phyloP scores from a whole-genome alignment of 2,797 vertebrate species.

The Clarias laeviceps region DNA sequence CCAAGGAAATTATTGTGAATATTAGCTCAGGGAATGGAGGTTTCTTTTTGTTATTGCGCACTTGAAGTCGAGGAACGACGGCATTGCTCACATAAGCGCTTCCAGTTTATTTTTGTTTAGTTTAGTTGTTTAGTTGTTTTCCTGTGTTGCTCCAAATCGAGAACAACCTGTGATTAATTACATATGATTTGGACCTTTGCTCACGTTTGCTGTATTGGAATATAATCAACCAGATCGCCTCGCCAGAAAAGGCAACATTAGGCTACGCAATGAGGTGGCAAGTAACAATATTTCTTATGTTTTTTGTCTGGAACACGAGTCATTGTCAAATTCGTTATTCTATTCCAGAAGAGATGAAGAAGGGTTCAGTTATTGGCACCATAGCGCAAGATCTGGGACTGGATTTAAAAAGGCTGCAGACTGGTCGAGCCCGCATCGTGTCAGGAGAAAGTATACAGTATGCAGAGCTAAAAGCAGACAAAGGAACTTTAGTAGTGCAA shows the following conservation, averaged over 20 bases:
- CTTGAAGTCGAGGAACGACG: background rate
- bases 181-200: background rate
- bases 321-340: slow-evolving; percentile 50
- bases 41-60: background rate
- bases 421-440: slow-evolving; percentile 49
- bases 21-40: background rate
- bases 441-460: slow-evolving; percentile 42
- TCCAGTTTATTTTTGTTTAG: background rate
- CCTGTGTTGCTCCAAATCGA: background rate
- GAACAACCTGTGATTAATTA: background rate
- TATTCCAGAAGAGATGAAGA: background rate
- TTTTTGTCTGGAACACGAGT: background rate
- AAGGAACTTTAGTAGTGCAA: slow-evolving; percentile 52
- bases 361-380: background rate
- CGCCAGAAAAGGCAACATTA: background rate
- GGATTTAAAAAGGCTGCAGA: slow-evolving; percentile 38
- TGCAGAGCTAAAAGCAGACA: slow-evolving; percentile 50
- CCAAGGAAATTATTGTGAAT: background rate
- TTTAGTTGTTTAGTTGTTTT: background rate
- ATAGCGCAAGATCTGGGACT: slow-evolving; percentile 4
- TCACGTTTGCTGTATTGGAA: background rate
- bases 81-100: background rate
- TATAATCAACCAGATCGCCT: background rate
- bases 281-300: background rate
- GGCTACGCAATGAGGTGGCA: slow-evolving; percentile 6